Conservation (phyloP, 2,113 vertebrate genomes). For the Chionodraco myersi region DNA sequence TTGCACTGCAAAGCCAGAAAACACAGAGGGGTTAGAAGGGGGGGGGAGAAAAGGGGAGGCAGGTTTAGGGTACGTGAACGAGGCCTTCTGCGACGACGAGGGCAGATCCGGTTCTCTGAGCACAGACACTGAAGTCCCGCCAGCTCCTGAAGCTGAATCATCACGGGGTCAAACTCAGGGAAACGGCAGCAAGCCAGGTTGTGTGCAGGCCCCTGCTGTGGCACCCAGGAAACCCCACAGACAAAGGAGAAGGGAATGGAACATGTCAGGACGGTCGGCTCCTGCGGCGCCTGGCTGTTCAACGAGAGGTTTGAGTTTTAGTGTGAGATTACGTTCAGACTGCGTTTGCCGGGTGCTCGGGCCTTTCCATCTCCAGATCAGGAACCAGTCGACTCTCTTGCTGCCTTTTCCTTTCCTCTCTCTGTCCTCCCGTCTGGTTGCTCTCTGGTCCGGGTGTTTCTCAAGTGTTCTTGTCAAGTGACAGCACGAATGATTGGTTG, state of each 20-base stretch:
- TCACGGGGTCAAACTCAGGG: conserved; percentile 28
- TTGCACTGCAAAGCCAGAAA: conserved; percentile 71
- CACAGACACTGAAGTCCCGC: conserved; percentile 44
- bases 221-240: conserved; percentile 47
- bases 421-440: conserved; percentile 6
- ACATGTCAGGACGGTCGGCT: conserved; percentile 46
- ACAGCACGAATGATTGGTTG: conserved; percentile 33
- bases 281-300: conserved; percentile 62
- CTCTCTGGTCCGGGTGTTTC: conserved; percentile 30
- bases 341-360: conserved; percentile 80
- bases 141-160: conserved; percentile 33
- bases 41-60: not conserved
- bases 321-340: conserved; percentile 77
- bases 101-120: conserved; percentile 34
- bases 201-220: conserved; percentile 49
- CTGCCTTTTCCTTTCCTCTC: conserved; percentile 26
- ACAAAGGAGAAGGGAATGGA: conserved; percentile 60
- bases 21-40: conserved; percentile 11
- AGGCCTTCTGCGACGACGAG: conserved; percentile 85
- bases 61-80: conserved; percentile 82
- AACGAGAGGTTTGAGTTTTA: conserved; percentile 85
- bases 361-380: conserved; percentile 57
- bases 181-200: conserved; percentile 52
- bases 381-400: conserved; percentile 23
- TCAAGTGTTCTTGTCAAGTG: conserved; percentile 14